Percentiles rank a stretch among this genome's conserved stretches.
These are phyloP conservation scores for Heloderma charlesbogerti DNA, from an alignment of 2,113 vertebrate species.

Conservation along the genomic window DNA sequence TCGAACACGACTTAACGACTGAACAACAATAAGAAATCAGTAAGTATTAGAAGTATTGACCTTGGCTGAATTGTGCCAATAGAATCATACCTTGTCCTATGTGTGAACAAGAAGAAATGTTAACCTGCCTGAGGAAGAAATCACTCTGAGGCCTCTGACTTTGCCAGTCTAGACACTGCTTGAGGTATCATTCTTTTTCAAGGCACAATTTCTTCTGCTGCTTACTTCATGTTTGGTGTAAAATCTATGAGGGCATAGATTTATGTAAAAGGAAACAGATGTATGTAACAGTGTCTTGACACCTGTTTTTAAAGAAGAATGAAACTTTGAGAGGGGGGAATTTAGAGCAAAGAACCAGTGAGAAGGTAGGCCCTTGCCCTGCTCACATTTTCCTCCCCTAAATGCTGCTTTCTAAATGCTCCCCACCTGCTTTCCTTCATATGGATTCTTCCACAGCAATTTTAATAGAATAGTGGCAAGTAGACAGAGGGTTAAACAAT, in stretches of 20 bases:
- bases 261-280: background rate
- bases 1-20: too few relatives aligned
- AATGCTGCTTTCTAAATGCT: background rate
- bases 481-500: background rate
- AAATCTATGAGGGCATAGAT: background rate
- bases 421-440: background rate
- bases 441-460: background rate
- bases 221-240: background rate
- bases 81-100: background rate
- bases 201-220: background rate
- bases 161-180: background rate
- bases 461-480: background rate
- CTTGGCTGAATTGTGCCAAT: background rate
- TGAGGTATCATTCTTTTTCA: conserved; percentile 10
- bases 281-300: background rate
- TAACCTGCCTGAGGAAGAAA: background rate
- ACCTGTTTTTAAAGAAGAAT: background rate
- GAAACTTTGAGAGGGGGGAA: background rate
- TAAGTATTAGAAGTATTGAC: background rate
- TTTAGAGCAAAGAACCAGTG: background rate
- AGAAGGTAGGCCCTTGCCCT: background rate
- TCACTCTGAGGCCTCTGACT: background rate
- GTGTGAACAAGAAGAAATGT: background rate
- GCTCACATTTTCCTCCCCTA: background rate
- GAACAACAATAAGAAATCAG: too few relatives aligned